Evolutionary conservation across 2,888 invertebrate species (phyloP), one percentile per base, ranked within the genome.

Genomic region (Patella ulyssiponensis): DNA sequence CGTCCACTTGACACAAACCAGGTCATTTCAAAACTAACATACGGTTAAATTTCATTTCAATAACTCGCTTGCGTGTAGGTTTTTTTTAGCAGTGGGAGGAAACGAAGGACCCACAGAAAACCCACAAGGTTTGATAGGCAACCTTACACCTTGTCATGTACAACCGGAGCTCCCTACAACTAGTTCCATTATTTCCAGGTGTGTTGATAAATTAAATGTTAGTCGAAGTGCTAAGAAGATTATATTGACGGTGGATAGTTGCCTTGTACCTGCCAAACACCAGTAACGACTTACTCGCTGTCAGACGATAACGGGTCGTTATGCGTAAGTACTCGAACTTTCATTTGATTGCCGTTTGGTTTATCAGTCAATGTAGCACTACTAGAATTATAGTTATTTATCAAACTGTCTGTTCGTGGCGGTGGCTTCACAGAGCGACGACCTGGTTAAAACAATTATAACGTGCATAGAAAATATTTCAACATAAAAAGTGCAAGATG

Each of bases 261-360:
- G 33, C n/a, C 44, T 15, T 33, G 23, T n/a, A 12, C 69, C 69
- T 20, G 17, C 58, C 17, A 74, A 51, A 56, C 44, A 44, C 44
- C 44, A 44, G 44, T 44, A 4, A 44, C 44, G 44, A 80, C 81
- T 83, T 79, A 82, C 81, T 82, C 89, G 3, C 88, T 86, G 70
- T 89, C 89, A 27, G 90, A 89, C n/a, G 89, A 88, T 51, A 89
- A 80, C 78, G 89, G 90, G 80, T 89, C 90, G 78, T 89, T 88
- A 79, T 90, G 90, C 73, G 89, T 89, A 74, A 90, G 84, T 52
- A 90, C 89, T 81, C 87, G 88, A n/a, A 90, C 88, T 72, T 83
- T 84, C 78, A 86, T 83, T 23, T 82, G 69, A 79, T 70, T 56
- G 72, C 73, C 80, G 71, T 75, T 74, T 1, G 81, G 80, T 69